A percentile compares a stretch with the other conserved stretches of the same genome.
These are phyloP conservation scores for Caenorhabditis sp. DNA, from an alignment of 2,888 invertebrate genomes.

Conservation along the genomic window DNA sequence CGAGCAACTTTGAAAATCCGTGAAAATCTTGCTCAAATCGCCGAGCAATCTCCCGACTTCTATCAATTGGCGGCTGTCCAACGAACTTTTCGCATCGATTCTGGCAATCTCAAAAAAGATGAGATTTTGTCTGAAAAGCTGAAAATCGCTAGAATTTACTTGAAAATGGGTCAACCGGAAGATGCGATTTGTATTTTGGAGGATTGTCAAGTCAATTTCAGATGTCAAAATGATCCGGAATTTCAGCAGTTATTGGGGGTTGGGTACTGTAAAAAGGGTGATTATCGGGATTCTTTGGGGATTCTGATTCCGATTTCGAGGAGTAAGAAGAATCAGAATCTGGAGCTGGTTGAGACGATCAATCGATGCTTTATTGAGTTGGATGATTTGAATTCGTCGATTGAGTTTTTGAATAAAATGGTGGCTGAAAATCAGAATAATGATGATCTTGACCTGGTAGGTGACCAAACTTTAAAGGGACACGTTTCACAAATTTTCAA, in stretches of 20 bases:
- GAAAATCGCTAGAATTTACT: conserved; percentile 2
- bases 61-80: conserved; percentile 13
- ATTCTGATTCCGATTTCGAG: conserved; percentile 22
- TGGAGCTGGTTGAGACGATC: conserved; percentile 22
- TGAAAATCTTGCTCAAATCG: conserved; percentile 21
- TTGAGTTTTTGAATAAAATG: conserved; percentile 30
- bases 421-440: conserved; percentile 9
- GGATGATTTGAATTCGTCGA: conserved; percentile 25
- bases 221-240: neutral
- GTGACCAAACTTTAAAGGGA: too few species aligned
- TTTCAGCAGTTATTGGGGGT: neutral
- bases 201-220: neutral
- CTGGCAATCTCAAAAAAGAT: neutral
- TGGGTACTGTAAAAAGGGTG: neutral
- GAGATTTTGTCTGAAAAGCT: conserved; percentile 3
- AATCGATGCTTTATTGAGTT: conserved; percentile 23
- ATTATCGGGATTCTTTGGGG: conserved; percentile 11
- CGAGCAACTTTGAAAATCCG: conserved; percentile 13
- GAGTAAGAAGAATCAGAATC: conserved; percentile 6
- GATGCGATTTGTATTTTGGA: conserved; percentile 1
- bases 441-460: conserved; percentile 10
- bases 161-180: conserved; percentile 12
- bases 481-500: too few species aligned
- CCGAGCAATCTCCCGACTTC: conserved; percentile 19
- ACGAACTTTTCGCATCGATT: conserved; percentile 4